Evolutionary conservation across 2,797 vertebrate species (phyloP), one percentile per base, ranked within the genome.

Genomic region (Tiaroga cobitis): DNA sequence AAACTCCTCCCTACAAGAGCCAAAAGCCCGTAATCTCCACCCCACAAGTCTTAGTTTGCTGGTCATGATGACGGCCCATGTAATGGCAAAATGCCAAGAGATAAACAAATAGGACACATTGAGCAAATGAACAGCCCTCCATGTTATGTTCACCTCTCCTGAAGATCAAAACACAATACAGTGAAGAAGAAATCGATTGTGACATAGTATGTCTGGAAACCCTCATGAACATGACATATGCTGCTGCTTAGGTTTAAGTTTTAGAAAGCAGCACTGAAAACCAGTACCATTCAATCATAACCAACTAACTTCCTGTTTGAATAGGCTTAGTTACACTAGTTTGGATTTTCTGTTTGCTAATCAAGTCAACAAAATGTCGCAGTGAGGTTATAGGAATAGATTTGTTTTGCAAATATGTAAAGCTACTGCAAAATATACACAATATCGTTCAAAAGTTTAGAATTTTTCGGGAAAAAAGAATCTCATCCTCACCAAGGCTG

Each of bases 61-160:
- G 8, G 29, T 68, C 46, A 49, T 76, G 59, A 51, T 15, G 29
- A 39, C 41, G 4, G 15, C 41, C 39, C 24, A 29, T 76, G 21
- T 67, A 18, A 46, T 79, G 83, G 83, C 51, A 49, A 46, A 7
- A 13, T 61, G 76, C 75, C 67, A 69, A 78, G 39, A 80, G 83
- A 37, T 26, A 85, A 79, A 83, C 32, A 51, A 69, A 79, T 61
- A 37, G 76, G 21, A 79, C 67, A 79, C 9, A 8, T 37, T 41
- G 39, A 72, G 51, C 39, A 68, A 54, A 68, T 26, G 4, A 72
- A 63, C 51, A 34, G 39, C 26, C 18, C 26, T 83, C 41, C 2
- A 3, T 75, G 70, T 83, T 21, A 9, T 70, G 41, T 75, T 77
- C 10, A 76, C n/a, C 72, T 68, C 56, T 18, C 24, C n/a, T 32